Evolutionary conservation across 2,797 vertebrate species (phyloP).

Genomic region (Hippoglossus hippoglossus): DNA sequence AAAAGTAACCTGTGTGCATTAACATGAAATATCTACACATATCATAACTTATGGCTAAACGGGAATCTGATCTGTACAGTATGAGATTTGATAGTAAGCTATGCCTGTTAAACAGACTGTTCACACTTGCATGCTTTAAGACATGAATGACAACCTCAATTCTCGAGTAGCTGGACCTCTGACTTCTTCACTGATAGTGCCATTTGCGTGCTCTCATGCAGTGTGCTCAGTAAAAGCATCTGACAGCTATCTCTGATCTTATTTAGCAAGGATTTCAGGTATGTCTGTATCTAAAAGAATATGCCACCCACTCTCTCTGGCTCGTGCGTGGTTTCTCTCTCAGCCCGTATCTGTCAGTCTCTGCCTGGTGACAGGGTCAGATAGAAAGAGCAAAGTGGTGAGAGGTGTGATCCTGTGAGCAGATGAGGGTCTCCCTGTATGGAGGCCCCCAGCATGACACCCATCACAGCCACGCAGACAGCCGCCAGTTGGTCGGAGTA

Average conservation of each 20-base stretch:
- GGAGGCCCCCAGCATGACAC: constrained; percentile 71
- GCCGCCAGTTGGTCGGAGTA: constrained; percentile 72
- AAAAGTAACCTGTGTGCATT: constrained; percentile 17
- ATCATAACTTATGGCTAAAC: constrained; percentile 14
- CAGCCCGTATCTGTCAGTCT: constrained; percentile 65
- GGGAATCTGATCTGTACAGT: constrained; percentile 18
- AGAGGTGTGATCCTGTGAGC: constrained; percentile 77
- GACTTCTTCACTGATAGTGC: constrained; percentile 72
- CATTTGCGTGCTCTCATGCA: constrained; percentile 73
- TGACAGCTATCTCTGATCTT: constrained; percentile 80
- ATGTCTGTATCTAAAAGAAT: constrained; percentile 70
- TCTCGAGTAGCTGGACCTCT: constrained; percentile 71
- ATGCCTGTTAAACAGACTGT: constrained; percentile 57
- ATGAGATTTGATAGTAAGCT: constrained; percentile 27
- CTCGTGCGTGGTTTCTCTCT: constrained; percentile 38
- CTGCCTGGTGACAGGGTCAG: constrained; percentile 76
- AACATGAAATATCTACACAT: not conserved
- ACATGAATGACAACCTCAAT: constrained; percentile 70
- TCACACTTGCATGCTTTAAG: constrained; percentile 55
- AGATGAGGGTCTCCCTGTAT: constrained; percentile 77
- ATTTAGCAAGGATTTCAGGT: constrained; percentile 66
- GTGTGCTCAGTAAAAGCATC: constrained; percentile 70
- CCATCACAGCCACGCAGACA: constrained; percentile 71
- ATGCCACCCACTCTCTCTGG: constrained; percentile 64
- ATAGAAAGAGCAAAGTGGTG: constrained; percentile 76